Base-by-base conservation (phyloP, 23 tunicate genomes). In the Diplosoma virens region DNA sequence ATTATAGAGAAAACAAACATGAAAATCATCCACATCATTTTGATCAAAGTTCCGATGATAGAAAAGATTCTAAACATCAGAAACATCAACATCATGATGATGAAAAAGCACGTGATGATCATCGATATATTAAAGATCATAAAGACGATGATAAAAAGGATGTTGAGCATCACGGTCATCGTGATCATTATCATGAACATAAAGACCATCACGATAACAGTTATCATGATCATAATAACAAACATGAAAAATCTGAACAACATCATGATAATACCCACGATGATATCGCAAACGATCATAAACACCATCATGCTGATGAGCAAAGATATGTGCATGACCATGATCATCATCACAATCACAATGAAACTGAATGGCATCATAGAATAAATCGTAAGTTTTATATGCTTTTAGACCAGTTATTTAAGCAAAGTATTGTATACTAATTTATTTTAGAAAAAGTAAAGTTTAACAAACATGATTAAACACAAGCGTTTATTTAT, bases 251-350 rank as follows among this genome's bases (percentile, higher is more conserved):
- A 25, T 11, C 7, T 26, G 7, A 65, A 25, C 35, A 11, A 6
- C 37, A 65, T 65, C 71, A 65, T 65, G 35, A 29, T 65, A 34
- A 65, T 23, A 7, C 71, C 22, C 23, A 56, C 23, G 22, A 21
- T 6, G 6, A 41, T 41, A 14, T 7, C 14, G 11, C 37, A 7
- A 11, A 64, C 21, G 17, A 64, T 20, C 37, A 29, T 30, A 16
- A 11, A 3, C 35, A 64, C 6, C 37, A 64, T 32, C 21, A 64
- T 3, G 54, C 24, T 20, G 21, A 58, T n/a, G 26, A 23, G 14
- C 24, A 23, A 7, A 7, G n/a, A 7, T 5, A 64, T 7, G 35
- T 5, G 21, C 35, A 61, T 36, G 28, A 68, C 11, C 54, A 68
- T 68, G 58, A 25, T 35, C 56, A 23, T 33, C 24, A 68, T 6